These are phyloP conservation scores for Raja brachyura DNA, from an alignment of 2,113 vertebrate genomes.

Conservation along the genomic window DNA sequence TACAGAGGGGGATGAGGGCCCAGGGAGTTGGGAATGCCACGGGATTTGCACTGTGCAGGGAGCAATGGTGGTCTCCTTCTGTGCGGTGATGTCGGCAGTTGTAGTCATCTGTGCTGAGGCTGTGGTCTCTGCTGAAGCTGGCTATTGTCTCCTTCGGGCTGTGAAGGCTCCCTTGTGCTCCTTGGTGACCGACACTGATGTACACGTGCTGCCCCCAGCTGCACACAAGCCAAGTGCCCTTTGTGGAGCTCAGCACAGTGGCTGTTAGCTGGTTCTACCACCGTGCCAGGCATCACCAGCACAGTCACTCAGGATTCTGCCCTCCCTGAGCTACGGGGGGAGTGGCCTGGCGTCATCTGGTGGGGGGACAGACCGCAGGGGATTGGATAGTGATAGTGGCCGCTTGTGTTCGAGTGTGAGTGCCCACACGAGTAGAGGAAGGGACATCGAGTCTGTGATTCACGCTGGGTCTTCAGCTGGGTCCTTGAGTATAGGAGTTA, in stretches of 20 bases:
- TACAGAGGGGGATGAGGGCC: neutral
- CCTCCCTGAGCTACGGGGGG: neutral
- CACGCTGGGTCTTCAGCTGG: too few species aligned
- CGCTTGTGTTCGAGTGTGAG: neutral
- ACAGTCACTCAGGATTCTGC: neutral
- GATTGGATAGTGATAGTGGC: neutral
- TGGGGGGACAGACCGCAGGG: neutral
- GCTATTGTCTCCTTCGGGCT: neutral
- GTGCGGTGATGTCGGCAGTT: neutral
- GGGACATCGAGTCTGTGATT: too few species aligned
- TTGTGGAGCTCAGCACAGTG: neutral
- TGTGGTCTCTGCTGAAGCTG: neutral
- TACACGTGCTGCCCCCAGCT: neutral
- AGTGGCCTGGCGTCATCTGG: too few species aligned
- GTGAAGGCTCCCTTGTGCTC: neutral
- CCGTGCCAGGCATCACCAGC: neutral
- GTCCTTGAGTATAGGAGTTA: too few species aligned
- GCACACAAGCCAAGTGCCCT: neutral
- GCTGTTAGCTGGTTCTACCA: neutral
- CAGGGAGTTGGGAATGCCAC: neutral
- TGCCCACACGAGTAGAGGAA: too few species aligned
- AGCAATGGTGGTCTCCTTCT: neutral
- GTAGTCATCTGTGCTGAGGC: neutral
- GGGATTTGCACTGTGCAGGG: neutral
- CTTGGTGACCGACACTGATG: neutral